Evolutionary conservation across 2,888 invertebrate genomes (phyloP).

Genomic region (Drosophila neonasuta): DNA sequence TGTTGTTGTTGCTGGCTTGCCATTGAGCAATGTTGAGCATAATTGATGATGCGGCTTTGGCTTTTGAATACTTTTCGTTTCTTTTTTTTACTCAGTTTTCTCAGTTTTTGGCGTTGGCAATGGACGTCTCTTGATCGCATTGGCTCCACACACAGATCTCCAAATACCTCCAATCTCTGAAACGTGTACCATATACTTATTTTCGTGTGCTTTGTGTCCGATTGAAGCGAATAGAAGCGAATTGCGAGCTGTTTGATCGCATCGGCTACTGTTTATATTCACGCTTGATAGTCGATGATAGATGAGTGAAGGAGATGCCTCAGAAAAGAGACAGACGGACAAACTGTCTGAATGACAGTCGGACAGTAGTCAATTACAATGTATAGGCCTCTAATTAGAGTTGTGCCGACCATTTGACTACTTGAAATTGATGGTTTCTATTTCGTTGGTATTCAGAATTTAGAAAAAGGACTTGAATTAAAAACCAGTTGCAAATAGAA

Average conservation of each 20-base stretch:
- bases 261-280: constrained; percentile 71
- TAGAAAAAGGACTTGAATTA: neutral
- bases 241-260: constrained; percentile 57
- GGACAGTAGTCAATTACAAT: constrained; percentile 40
- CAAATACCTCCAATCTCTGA: constrained; percentile 6
- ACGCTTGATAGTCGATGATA: constrained; percentile 65
- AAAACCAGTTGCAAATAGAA: neutral
- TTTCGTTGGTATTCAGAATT: neutral
- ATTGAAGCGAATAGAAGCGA: constrained; percentile 48
- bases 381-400: constrained; percentile 50
- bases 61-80: constrained; percentile 57
- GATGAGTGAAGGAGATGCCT: constrained; percentile 23
- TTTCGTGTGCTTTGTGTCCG: constrained; percentile 31
- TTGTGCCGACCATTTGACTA: constrained; percentile 23
- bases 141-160: constrained; percentile 61
- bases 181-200: constrained; percentile 1
- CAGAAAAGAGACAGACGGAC: constrained; percentile 2
- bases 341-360: constrained; percentile 7
- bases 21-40: constrained; percentile 71
- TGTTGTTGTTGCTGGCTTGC: constrained; percentile 42
- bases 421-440: constrained; percentile 13
- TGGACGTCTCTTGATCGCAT: constrained; percentile 68
- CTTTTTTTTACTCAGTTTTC: constrained; percentile 8
- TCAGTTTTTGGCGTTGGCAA: constrained; percentile 38
- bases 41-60: constrained; percentile 77